Conservation (phyloP, 2,113 vertebrate species). For the Heliornis fulica region DNA sequence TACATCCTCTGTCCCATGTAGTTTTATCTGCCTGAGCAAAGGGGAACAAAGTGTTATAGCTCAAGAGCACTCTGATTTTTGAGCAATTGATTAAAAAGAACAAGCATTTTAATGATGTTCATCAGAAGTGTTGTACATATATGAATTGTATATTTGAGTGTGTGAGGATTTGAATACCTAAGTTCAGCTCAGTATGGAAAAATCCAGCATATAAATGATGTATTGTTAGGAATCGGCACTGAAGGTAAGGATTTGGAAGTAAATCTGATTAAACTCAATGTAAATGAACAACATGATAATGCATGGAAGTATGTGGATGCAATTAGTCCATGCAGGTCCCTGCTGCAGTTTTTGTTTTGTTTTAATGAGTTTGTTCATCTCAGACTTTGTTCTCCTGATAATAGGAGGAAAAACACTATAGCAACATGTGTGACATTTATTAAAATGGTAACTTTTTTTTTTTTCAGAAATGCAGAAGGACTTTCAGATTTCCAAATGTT, state of each 20-base stretch:
- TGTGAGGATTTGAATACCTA: neutral
- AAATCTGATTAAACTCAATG: conserved; percentile 40
- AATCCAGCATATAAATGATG: conserved; percentile 15
- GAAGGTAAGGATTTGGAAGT: neutral
- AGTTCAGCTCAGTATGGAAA: conserved; percentile 12
- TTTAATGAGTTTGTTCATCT: neutral
- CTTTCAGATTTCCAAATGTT: no score
- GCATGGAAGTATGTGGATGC: neutral
- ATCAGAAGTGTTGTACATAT: conserved; percentile 8
- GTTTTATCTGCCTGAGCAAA: conserved; percentile 29
- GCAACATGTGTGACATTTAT: no score
- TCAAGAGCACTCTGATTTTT: conserved; percentile 41
- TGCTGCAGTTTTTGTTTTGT: neutral
- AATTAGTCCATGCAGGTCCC: neutral
- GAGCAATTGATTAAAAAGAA: conserved; percentile 47
- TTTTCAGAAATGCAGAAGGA: no score
- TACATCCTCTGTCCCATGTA: conserved; percentile 31
- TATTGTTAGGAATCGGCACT: conserved; percentile 6
- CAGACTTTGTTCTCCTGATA: no score
- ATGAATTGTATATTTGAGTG: conserved; percentile 26
- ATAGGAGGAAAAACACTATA: no score
- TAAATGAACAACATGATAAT: conserved; percentile 3
- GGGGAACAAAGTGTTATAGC: neutral
- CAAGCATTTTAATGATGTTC: conserved; percentile 45
- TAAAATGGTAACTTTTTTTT: no score